phyloP scores from a whole-genome alignment of 2,888 invertebrate species.

The Pollenia amentaria region DNA sequence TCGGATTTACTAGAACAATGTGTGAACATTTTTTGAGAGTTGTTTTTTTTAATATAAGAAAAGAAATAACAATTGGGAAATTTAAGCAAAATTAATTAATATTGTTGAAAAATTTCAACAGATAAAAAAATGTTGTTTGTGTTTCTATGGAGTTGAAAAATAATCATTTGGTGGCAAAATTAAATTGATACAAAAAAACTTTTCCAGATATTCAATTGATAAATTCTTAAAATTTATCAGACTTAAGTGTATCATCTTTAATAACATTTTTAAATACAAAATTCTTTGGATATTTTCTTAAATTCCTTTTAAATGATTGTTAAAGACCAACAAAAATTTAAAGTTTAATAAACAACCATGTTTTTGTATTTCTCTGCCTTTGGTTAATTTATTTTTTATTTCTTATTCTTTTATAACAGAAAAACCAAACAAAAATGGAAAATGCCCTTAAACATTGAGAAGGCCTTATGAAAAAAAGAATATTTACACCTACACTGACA shows the following conservation, averaged over 20 bases:
- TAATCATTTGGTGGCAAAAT: too few relatives aligned
- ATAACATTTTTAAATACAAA: background rate
- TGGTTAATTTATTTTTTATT: background rate
- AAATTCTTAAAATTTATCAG: background rate
- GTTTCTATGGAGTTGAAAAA: too few relatives aligned
- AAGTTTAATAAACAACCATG: constrained; percentile 41
- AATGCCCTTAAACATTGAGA: constrained; percentile 55
- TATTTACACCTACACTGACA: constrained; percentile 56
- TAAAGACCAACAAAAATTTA: constrained; percentile 4
- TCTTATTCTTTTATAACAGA: constrained; percentile 6
- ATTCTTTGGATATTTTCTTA: background rate
- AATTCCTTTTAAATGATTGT: background rate
- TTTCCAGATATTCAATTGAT: background rate
- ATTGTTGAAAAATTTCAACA: too few relatives aligned
- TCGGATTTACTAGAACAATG: too few relatives aligned
- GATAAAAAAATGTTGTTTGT: too few relatives aligned
- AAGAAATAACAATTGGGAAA: too few relatives aligned
- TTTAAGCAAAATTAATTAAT: too few relatives aligned
- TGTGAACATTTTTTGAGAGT: too few relatives aligned
- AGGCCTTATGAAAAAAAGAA: constrained; percentile 35
- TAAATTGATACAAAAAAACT: background rate
- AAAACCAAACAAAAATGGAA: constrained; percentile 1
- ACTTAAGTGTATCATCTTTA: background rate
- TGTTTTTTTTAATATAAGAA: too few relatives aligned
- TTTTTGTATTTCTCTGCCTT: background rate